Evolutionary conservation across 2,797 vertebrate species (phyloP).

Genomic region (Acanthurus lineatus): DNA sequence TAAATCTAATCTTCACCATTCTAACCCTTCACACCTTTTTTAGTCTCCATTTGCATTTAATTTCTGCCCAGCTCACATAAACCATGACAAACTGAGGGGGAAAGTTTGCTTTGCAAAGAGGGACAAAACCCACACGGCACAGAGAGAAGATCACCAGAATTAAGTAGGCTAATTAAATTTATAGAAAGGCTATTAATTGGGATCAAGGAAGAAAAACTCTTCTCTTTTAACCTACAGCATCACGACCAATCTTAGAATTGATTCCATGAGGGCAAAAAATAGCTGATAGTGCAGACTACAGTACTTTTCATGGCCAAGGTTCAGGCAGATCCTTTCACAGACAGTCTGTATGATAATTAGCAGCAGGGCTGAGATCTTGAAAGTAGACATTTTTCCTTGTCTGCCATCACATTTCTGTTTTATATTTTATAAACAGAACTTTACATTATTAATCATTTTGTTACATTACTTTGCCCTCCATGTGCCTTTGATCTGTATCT

Average conservation of each 20-base stretch:
- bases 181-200: too few species aligned
- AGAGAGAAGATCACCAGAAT: background rate
- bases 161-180: too few species aligned
- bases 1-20: too few species aligned
- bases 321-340: background rate
- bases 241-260: background rate
- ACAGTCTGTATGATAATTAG: conserved; percentile 11
- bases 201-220: background rate
- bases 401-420: conserved; percentile 38
- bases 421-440: conserved; percentile 40
- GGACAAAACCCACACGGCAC: background rate
- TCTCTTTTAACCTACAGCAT: background rate
- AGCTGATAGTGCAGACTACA: background rate
- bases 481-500: conserved; percentile 58
- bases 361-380: conserved; percentile 9
- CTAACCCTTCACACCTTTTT: too few species aligned
- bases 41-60: background rate
- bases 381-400: conserved; percentile 20
- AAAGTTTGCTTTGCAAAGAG: conserved; percentile 1
- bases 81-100: background rate
- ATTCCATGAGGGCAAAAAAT: conserved; percentile 14
- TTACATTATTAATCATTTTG: conserved; percentile 49
- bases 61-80: background rate
- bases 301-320: conserved; percentile 22
- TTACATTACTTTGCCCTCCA: conserved; percentile 27